Evolutionary conservation across 92 coral and sea anemone genomes (phyloP).

Genomic region (Epizoanthus fatuus): DNA sequence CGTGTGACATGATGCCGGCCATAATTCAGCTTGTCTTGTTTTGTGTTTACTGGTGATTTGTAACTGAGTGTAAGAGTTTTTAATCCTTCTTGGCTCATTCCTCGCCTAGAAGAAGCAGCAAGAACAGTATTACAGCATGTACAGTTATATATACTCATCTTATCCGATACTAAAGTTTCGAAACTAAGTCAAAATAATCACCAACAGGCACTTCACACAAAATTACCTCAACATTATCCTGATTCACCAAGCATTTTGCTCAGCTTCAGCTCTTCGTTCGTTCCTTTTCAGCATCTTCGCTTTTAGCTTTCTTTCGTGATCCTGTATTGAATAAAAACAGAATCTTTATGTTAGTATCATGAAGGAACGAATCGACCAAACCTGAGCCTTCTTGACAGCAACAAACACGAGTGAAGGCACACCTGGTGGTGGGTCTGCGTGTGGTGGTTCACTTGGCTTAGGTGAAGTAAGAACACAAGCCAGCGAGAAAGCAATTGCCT

Average conservation of each 20-base stretch:
- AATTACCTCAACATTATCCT: neutral
- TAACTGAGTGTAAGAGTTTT: too few relatives aligned
- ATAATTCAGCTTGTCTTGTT: too few relatives aligned
- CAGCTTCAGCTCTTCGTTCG: neutral
- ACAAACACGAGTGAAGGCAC: conserved; percentile 1
- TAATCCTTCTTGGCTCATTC: too few relatives aligned
- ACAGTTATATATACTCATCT: too few relatives aligned
- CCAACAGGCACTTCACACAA: neutral
- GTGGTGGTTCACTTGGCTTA: conserved; percentile 3
- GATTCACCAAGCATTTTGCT: neutral
- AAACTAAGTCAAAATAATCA: neutral
- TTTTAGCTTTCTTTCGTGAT: neutral
- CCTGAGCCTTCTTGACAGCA: neutral
- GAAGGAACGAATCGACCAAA: neutral
- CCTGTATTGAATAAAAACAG: neutral
- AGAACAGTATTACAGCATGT: too few relatives aligned
- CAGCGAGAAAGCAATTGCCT: conserved; percentile 8
- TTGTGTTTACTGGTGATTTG: too few relatives aligned
- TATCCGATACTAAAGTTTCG: too few relatives aligned
- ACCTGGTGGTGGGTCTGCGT: conserved; percentile 15
- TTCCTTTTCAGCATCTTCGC: neutral
- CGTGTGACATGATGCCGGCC: too few relatives aligned
- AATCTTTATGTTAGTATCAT: neutral
- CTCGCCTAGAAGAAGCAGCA: too few relatives aligned
- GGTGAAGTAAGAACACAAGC: conserved; percentile 32